Conservation (phyloP, 2,113 vertebrate genomes). For the Blennius ocellaris region DNA sequence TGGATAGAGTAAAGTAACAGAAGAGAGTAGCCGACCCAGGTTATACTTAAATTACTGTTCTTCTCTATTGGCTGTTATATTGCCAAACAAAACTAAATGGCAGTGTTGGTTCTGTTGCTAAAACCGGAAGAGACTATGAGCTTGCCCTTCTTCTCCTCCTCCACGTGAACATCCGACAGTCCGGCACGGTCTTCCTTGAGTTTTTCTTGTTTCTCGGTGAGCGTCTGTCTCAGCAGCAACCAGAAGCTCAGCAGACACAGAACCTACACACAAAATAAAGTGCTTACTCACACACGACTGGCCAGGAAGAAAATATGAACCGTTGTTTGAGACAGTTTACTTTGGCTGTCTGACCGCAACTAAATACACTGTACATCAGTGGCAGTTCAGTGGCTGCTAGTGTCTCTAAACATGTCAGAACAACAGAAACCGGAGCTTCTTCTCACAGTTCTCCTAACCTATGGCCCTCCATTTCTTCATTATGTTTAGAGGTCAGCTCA, state of each 20-base stretch:
- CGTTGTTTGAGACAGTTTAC: not conserved
- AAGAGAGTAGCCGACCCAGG: not conserved
- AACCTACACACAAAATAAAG: constrained; percentile 80
- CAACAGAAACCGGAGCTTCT: too few species aligned
- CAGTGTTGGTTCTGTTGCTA: not conserved
- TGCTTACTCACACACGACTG: constrained; percentile 1
- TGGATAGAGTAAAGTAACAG: too few species aligned
- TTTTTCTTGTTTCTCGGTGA: constrained; percentile 90
- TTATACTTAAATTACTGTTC: not conserved
- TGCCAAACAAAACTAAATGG: not conserved
- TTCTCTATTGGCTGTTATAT: not conserved
- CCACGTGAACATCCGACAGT: constrained; percentile 91
- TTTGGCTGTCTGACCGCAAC: too few species aligned
- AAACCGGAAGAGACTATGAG: constrained; percentile 6
- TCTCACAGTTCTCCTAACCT: too few species aligned
- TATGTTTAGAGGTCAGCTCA: too few species aligned
- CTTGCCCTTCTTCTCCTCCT: constrained; percentile 87
- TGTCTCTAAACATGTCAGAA: too few species aligned
- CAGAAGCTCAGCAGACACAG: constrained; percentile 96
- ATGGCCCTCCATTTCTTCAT: too few species aligned
- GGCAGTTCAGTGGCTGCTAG: too few species aligned
- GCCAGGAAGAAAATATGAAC: not conserved
- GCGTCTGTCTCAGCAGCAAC: constrained; percentile 95
- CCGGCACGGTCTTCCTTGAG: constrained; percentile 81
- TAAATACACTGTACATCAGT: too few species aligned